Base-by-base conservation (phyloP, 2,888 invertebrate genomes). In the Amiota communis region DNA sequence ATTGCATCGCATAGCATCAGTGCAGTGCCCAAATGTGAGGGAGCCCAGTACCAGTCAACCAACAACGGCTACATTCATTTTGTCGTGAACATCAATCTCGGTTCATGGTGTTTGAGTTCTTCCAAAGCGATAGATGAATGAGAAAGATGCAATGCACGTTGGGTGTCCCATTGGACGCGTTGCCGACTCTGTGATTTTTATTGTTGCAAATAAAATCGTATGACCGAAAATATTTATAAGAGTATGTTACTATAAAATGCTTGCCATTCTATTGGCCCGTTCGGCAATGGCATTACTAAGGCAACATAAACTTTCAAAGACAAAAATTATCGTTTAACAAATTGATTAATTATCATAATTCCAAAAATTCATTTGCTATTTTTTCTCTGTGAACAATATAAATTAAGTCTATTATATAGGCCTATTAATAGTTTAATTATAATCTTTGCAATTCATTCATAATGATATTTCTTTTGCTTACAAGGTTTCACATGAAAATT, bases 151-250 rank as follows among this genome's bases (percentile, higher is more conserved):
- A 65, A 15, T 15, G n/a, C 46, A 47, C n/a, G 64, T 64, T 47
- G 64, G 13, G 47, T 64, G 47, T 65, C 64, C 64, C 64, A 65
- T 15, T 65, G 47, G 64, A 65, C n/a, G 46, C 36, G 36, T 36
- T 36, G 36, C 36, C 36, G 36, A 36, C 15, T 46, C 64, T 47
- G 64, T 48, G 64, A 65, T 65, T 46, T 65, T 65, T 65, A 48
- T 48, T 65, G 48, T 65, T 65, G 64, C 47, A 65, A 65, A 65
- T 65, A 65, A 65, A 63, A 63, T 63, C 63, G 13, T 36, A 63
- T 36, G 63, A 36, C 46, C 36, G 17, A 63, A 63, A 63, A 65
- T 65, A 65, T 65, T 48, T 65, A 65, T n/a, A 36, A 36, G 36
- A 36, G 6, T 36, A 36, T 36, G 3, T n/a, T n/a, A n/a, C n/a